phyloP scores from a whole-genome alignment of 2,113 vertebrate species.

The Tyto alba region DNA sequence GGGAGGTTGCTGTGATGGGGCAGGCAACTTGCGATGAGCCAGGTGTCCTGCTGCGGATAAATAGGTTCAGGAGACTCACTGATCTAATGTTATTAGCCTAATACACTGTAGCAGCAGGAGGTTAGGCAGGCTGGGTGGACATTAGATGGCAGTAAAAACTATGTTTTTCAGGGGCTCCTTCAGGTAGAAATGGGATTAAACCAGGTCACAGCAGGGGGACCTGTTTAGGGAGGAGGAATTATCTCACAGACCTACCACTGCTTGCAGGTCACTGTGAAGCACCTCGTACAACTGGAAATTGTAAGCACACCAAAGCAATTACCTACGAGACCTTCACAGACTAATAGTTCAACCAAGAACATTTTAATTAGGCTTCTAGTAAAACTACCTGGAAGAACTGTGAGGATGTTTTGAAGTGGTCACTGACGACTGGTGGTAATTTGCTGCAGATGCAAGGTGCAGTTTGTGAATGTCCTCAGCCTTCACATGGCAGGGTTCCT shows the following conservation, averaged over 20 bases:
- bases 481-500: background rate
- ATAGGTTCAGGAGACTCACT: background rate
- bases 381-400: background rate
- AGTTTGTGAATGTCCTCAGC: background rate
- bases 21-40: background rate
- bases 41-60: background rate
- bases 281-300: background rate
- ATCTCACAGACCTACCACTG: background rate
- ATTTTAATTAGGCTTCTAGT: background rate
- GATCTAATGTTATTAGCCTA: background rate
- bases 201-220: background rate
- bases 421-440: background rate
- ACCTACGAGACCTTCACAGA: background rate
- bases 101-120: background rate
- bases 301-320: background rate
- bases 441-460: background rate
- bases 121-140: background rate
- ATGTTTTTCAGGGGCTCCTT: rapidly evolving
- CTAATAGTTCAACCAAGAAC: background rate
- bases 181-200: background rate
- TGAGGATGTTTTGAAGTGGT: background rate
- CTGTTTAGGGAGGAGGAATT: background rate
- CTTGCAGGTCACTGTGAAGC: background rate
- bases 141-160: slow-evolving; percentile 6
- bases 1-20: background rate